These are phyloP conservation scores for Hucho hucho DNA, from an alignment of 2,113 vertebrate genomes.

Conservation along the genomic window DNA sequence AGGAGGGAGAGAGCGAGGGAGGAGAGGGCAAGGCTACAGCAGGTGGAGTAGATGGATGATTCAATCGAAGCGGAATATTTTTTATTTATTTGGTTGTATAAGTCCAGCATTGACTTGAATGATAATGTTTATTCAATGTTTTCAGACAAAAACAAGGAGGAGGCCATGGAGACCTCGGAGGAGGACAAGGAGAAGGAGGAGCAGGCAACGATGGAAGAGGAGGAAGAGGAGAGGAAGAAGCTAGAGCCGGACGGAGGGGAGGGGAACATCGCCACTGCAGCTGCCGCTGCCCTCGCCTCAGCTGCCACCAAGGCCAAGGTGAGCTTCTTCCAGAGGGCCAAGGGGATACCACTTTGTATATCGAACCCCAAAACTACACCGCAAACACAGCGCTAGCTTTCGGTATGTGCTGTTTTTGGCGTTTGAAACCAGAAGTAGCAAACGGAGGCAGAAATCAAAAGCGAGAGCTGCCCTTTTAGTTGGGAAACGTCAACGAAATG, in stretches of 20 bases:
- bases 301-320: conserved; percentile 99
- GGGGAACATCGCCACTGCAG: conserved; percentile 94
- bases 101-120: neutral
- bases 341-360: neutral
- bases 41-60: conserved; percentile 35
- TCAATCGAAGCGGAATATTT: neutral
- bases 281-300: conserved; percentile 94
- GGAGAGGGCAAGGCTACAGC: conserved; percentile 58
- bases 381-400: too few relatives aligned
- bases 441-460: too few relatives aligned
- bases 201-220: conserved; percentile 81
- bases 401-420: too few relatives aligned
- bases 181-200: conserved; percentile 88
- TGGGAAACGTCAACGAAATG: too few relatives aligned
- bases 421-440: too few relatives aligned
- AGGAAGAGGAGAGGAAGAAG: conserved; percentile 83
- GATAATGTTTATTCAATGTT: neutral
- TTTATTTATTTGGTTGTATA: too few relatives aligned
- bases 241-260: conserved; percentile 90
- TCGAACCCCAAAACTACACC: too few relatives aligned
- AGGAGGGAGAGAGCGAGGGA: conserved; percentile 68
- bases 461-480: too few relatives aligned
- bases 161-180: conserved; percentile 74
- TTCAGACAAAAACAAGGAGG: conserved; percentile 73
- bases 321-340: conserved; percentile 44